Conservation (phyloP, 2,113 vertebrate species). For the Heterotis niloticus region DNA sequence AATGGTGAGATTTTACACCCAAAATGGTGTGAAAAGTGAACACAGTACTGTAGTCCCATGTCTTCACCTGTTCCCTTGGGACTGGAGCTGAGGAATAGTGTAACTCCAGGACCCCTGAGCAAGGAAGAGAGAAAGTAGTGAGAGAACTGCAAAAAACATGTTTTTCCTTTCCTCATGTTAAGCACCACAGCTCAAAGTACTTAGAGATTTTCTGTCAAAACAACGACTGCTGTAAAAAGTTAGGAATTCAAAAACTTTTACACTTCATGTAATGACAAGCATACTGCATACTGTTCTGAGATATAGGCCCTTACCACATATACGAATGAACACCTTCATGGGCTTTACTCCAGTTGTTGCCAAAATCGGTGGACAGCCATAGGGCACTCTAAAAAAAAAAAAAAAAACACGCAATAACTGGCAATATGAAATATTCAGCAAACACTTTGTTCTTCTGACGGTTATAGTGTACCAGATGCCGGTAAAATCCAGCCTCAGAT, state of each 20-base stretch:
- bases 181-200: background rate
- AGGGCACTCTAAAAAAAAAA: slow-evolving; percentile 58
- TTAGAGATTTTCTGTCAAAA: background rate
- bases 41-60: background rate
- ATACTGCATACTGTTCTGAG: background rate
- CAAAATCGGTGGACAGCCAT: slow-evolving; percentile 71
- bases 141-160: slow-evolving; percentile 6
- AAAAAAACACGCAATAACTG: slow-evolving; percentile 22
- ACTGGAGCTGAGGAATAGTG: slow-evolving; percentile 66
- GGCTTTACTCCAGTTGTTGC: slow-evolving; percentile 61
- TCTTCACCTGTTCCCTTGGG: slow-evolving; percentile 56
- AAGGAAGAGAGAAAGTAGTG: slow-evolving; percentile 29
- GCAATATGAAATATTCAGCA: background rate
- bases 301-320: slow-evolving; percentile 62
- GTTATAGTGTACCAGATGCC: background rate
- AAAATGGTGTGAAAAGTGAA: background rate
- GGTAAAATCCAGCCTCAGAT: no score
- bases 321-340: slow-evolving; percentile 66
- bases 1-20: background rate
- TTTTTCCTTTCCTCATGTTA: background rate
- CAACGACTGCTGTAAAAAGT: background rate
- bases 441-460: background rate
- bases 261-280: background rate
- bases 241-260: background rate
- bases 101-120: slow-evolving; percentile 60